These are phyloP conservation scores for Gallinago stenura DNA, from an alignment of 2,797 vertebrate species.

Conservation along the genomic window DNA sequence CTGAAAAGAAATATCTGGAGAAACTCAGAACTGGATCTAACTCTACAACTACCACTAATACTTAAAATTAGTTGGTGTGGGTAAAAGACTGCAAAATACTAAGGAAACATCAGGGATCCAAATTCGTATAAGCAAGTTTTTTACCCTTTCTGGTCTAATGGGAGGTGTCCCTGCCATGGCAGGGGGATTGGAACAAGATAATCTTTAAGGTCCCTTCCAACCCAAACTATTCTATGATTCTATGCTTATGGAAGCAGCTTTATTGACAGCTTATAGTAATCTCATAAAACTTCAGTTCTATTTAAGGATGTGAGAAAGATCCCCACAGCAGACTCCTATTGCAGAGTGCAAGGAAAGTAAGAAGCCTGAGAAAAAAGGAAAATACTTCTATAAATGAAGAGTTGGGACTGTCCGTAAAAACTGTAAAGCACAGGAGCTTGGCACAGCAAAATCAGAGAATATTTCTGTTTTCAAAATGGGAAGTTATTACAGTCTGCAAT, in stretches of 20 bases:
- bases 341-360: background rate
- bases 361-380: background rate
- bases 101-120: background rate
- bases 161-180: no score
- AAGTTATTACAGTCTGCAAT: slow-evolving; percentile 49
- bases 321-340: background rate
- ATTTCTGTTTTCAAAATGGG: slow-evolving; percentile 41
- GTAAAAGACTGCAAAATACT: background rate
- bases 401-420: background rate
- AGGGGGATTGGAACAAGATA: no score
- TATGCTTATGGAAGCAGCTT: background rate
- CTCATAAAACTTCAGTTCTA: background rate
- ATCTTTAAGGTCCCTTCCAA: no score
- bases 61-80: background rate
- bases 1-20: background rate
- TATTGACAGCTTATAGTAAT: background rate
- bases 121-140: background rate
- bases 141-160: background rate
- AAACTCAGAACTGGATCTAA: background rate
- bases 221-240: no score
- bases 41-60: background rate
- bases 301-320: background rate
- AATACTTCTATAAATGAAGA: background rate
- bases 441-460: slow-evolving; percentile 12
- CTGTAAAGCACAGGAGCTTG: background rate